These are phyloP conservation scores for Leptura quadrifasciata DNA, from an alignment of 2,888 invertebrate species.

Conservation along the genomic window DNA sequence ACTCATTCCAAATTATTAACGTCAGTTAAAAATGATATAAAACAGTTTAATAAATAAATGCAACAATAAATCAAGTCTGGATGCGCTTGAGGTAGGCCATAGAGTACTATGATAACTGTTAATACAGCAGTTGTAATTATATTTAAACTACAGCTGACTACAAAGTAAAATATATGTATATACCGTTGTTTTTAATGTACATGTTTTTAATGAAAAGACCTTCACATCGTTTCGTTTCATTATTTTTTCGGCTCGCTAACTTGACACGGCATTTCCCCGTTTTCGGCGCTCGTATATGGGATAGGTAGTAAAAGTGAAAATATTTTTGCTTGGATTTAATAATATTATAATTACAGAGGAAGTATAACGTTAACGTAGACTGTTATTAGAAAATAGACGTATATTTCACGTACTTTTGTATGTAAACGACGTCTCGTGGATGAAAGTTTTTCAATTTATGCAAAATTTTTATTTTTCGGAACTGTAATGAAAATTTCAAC, in stretches of 20 bases:
- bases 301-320: conserved; percentile 11
- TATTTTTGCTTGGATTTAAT: neutral
- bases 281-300: neutral
- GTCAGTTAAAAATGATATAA: neutral
- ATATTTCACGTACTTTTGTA: neutral
- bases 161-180: conserved; percentile 19
- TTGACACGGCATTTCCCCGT: neutral
- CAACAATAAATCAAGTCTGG: conserved; percentile 28
- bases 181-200: conserved; percentile 20
- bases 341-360: conserved; percentile 1
- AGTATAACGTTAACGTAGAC: neutral
- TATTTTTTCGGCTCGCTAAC: neutral
- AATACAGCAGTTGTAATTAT: conserved; percentile 44
- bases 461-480: no score
- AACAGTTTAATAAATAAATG: conserved; percentile 20
- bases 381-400: neutral
- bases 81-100: conserved; percentile 44
- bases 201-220: conserved; percentile 22
- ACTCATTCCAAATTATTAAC: neutral
- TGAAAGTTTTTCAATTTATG: no score
- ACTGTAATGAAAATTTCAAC: no score
- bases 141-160: conserved; percentile 38
- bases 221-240: conserved; percentile 19
- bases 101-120: conserved; percentile 45
- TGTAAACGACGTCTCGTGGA: no score